phyloP scores from a whole-genome alignment of 2,888 invertebrate genomes.

The Pterostichus madidus region DNA sequence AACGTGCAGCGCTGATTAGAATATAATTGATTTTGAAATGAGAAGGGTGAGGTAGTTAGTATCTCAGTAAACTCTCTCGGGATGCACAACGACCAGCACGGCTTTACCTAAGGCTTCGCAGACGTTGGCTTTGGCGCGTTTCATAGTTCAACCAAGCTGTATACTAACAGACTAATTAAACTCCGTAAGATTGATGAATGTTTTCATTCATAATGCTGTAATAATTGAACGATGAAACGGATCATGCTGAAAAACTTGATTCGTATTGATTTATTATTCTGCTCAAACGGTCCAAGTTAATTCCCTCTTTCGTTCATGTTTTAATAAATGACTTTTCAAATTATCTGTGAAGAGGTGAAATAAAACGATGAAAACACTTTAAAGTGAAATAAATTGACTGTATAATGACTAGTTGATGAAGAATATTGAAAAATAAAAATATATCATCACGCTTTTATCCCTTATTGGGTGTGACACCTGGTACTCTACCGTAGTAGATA shows the following conservation, averaged over 20 bases:
- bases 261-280: slow-evolving; percentile 17
- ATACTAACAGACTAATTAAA: slow-evolving; percentile 26
- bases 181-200: slow-evolving; percentile 39
- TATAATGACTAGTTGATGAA: too few species aligned
- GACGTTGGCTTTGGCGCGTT: background rate
- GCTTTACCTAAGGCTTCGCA: background rate
- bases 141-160: background rate
- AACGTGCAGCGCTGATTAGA: background rate
- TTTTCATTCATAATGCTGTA: background rate
- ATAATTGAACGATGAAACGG: slow-evolving; percentile 11
- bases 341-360: background rate
- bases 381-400: too few species aligned
- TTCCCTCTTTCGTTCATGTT: background rate
- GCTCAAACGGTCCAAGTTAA: background rate
- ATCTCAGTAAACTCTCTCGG: background rate
- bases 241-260: slow-evolving; percentile 4
- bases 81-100: background rate
- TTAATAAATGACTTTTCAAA: background rate
- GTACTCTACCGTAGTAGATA: too few species aligned
- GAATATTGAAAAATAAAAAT: too few species aligned
- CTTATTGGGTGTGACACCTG: too few species aligned
- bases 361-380: background rate
- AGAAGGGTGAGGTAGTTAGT: background rate
- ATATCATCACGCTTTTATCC: too few species aligned
- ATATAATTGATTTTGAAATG: slow-evolving; percentile 31